Base-by-base conservation (phyloP, 2,797 vertebrate species). In the Amphiprion clarkii region DNA sequence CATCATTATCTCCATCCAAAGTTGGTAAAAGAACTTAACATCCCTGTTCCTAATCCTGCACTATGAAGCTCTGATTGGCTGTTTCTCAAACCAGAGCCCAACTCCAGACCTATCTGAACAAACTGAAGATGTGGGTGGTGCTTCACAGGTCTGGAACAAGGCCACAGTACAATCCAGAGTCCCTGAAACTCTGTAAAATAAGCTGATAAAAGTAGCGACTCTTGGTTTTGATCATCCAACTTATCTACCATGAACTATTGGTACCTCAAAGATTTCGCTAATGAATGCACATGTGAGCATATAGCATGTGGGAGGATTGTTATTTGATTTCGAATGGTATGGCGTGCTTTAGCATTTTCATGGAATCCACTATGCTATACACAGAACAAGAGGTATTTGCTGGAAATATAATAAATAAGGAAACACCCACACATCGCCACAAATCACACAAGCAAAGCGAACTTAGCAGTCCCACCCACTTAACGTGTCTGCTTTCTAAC, bases 121-220 rank as follows among this genome's bases (percentile, higher is more conserved):
- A 74, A 71, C 40, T 1, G 1, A 62, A 70, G 39, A 63, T 61
- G 65, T 74, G 42, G 31, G 39, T 1, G 5, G 19, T 62, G 44
- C 67, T 71, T 84, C 39, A 71, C 58, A 73, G n/a, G 27, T 19
- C 21, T 82, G 73, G 25, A 81, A 55, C 0, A 12, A 63, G 62
- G 63, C 55, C 46, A 60, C 23, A 61, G 51, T 53, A 7, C 74
- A 67, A 59, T 14, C 29, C 31, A 29, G 21, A 61, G 40, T 69
- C 55, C 23, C 23, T 67, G 17, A 5, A 79, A 74, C 79, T 65
- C 54, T 67, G 13, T 39, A 70, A 44, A 57, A 36, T 58, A 14
- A 36, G 39, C 4, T 55, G 49, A 72, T 68, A 61, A 67, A 73
- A 71, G 39, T 7, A 72, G 59, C 54, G 17, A 25, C 60, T 49